These are phyloP conservation scores for Ormyrus nitidulus DNA, from an alignment of 2,888 invertebrate species.

Conservation along the genomic window DNA sequence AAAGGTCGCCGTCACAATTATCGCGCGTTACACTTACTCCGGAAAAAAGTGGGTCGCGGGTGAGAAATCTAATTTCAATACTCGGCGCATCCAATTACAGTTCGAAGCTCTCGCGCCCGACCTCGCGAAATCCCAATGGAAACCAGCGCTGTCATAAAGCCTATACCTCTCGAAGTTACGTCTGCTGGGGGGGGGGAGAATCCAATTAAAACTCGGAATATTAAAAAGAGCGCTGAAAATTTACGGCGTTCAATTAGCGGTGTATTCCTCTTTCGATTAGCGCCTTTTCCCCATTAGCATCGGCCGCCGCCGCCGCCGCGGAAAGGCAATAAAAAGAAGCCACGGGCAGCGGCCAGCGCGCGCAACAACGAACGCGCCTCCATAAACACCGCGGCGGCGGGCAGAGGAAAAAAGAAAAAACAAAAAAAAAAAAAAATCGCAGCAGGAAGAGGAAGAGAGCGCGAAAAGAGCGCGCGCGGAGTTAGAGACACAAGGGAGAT, in stretches of 20 bases:
- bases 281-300: constrained; percentile 45
- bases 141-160: too few species aligned
- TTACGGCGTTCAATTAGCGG: neutral
- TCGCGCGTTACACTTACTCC: too few species aligned
- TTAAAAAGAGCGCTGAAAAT: neutral
- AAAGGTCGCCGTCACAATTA: too few species aligned
- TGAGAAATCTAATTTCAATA: too few species aligned
- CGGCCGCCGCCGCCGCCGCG: constrained; percentile 1
- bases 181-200: too few species aligned
- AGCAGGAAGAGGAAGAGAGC: constrained; percentile 36
- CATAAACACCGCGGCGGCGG: neutral
- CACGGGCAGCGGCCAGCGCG: neutral
- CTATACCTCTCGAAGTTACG: too few species aligned
- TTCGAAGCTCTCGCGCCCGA: too few species aligned
- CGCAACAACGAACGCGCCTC: neutral
- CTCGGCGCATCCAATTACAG: too few species aligned
- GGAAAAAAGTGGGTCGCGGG: too few species aligned
- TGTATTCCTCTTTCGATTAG: neutral
- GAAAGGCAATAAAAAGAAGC: constrained; percentile 35
- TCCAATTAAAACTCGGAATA: too few species aligned
- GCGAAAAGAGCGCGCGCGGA: neutral
- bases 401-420: neutral
- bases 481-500: neutral
- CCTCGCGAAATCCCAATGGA: too few species aligned
- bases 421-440: constrained; percentile 1